These are phyloP conservation scores for Diachasma alloeum DNA, from an alignment of 1,140 invertebrate species.

Conservation along the genomic window DNA sequence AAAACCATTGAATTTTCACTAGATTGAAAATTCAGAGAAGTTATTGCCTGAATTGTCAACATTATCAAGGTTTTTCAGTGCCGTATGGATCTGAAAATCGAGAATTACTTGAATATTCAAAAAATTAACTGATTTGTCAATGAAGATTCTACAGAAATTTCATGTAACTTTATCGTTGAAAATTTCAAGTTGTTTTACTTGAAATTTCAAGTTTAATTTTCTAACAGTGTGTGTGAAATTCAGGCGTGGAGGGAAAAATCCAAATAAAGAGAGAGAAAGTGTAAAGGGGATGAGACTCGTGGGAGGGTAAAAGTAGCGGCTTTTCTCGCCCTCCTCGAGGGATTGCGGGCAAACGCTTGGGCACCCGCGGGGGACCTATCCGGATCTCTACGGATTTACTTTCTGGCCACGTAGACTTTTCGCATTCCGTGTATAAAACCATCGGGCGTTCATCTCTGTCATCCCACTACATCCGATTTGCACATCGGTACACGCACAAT, in stretches of 20 bases:
- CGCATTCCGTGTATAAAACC: neutral
- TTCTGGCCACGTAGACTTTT: constrained; percentile 42
- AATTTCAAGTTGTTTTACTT: too few relatives aligned
- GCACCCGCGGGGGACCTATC: constrained; percentile 21
- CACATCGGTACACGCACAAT: neutral
- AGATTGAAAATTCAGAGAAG: too few relatives aligned
- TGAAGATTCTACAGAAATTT: too few relatives aligned
- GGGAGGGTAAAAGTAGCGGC: constrained; percentile 13
- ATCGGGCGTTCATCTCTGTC: neutral
- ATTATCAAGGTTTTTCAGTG: too few relatives aligned
- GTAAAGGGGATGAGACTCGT: neutral
- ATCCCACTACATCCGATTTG: neutral
- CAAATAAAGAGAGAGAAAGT: neutral
- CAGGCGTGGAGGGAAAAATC: neutral
- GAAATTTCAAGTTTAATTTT: too few relatives aligned
- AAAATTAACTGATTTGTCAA: too few relatives aligned
- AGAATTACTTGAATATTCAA: too few relatives aligned
- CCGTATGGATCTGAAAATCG: too few relatives aligned
- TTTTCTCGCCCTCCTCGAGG: constrained; percentile 20
- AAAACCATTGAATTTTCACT: too few relatives aligned
- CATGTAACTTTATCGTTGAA: too few relatives aligned
- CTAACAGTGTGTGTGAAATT: neutral
- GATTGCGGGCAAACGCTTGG: constrained; percentile 41
- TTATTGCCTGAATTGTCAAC: too few relatives aligned
- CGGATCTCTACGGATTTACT: constrained; percentile 39